Percentiles rank a stretch among this genome's conserved stretches.
phyloP scores from a whole-genome alignment of 1,140 invertebrate species.

The Mamestra configurata region DNA sequence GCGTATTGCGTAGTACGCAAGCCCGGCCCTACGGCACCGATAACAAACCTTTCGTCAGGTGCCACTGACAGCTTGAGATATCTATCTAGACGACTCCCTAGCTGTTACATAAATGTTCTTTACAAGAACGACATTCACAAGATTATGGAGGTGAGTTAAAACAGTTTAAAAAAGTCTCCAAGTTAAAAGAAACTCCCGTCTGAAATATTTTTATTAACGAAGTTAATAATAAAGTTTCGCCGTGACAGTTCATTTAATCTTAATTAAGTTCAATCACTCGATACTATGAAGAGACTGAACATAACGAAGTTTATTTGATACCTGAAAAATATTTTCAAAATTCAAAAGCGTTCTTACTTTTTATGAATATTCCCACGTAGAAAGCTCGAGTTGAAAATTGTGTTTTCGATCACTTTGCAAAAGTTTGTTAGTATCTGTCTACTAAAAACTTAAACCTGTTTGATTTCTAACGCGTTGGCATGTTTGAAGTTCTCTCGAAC shows the following conservation, averaged over 20 bases:
- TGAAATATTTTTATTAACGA: neutral
- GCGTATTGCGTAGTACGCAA: neutral
- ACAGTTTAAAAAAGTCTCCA: neutral
- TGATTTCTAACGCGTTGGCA: neutral
- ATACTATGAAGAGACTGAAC: neutral
- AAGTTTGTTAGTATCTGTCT: slow-evolving; percentile 15
- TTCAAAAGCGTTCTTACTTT: slow-evolving; percentile 2
- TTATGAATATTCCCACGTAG: neutral
- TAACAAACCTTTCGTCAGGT: slow-evolving; percentile 40
- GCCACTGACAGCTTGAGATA: slow-evolving; percentile 38
- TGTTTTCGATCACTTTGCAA: neutral
- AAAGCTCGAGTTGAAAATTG: slow-evolving; percentile 1
- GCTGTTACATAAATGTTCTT: neutral
- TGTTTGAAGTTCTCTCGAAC: neutral
- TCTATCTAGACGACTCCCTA: slow-evolving; percentile 29
- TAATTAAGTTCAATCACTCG: slow-evolving; percentile 21
- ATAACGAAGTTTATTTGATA: slow-evolving; percentile 3
- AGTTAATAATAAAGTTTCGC: slow-evolving; percentile 18
- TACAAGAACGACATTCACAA: neutral
- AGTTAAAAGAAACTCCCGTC: too few relatives aligned
- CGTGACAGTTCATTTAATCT: neutral
- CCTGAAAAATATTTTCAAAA: neutral
- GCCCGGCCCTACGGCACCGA: neutral
- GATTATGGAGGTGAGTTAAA: neutral
- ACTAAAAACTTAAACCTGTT: slow-evolving; percentile 22